Evolutionary conservation across 2,888 invertebrate genomes (phyloP).

Genomic region (Meandrusa payeni): DNA sequence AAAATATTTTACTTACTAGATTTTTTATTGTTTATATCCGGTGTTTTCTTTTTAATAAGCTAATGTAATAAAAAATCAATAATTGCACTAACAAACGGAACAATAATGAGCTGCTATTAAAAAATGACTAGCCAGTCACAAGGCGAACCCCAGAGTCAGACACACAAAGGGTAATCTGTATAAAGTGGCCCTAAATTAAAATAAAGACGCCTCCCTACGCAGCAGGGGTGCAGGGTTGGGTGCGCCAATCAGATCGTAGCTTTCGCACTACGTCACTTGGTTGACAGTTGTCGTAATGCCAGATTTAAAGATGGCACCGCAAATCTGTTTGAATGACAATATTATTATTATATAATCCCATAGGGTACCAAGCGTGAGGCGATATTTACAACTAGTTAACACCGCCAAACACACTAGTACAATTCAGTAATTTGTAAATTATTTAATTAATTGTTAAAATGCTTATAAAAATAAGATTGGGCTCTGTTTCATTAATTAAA

Average conservation of each 20-base stretch:
- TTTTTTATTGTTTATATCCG: not conserved
- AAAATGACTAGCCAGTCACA: slow-evolving; percentile 68
- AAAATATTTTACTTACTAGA: not conserved
- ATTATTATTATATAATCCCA: slow-evolving; percentile 6
- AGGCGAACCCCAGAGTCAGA: slow-evolving; percentile 71
- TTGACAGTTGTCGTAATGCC: slow-evolving; percentile 47
- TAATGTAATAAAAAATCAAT: slow-evolving; percentile 2
- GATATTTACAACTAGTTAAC: too few relatives aligned
- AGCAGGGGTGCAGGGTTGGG: slow-evolving; percentile 32
- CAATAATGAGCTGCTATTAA: slow-evolving; percentile 58
- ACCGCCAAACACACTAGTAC: too few relatives aligned
- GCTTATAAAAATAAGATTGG: too few relatives aligned
- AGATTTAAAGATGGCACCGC: slow-evolving; percentile 68
- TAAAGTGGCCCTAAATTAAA: slow-evolving; percentile 68
- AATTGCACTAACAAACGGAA: slow-evolving; percentile 27
- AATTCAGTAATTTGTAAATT: too few relatives aligned
- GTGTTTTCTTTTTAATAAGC: not conserved
- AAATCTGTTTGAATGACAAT: slow-evolving; percentile 21
- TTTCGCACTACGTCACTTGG: slow-evolving; percentile 40
- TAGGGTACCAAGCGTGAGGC: not conserved
- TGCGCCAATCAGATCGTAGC: slow-evolving; percentile 49
- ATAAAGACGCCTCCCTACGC: slow-evolving; percentile 51
- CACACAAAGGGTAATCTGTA: slow-evolving; percentile 76
- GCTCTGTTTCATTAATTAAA: too few relatives aligned
- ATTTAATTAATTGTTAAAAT: too few relatives aligned